Conservation (phyloP, 1,140 invertebrate genomes). For the Thrips palmi region DNA sequence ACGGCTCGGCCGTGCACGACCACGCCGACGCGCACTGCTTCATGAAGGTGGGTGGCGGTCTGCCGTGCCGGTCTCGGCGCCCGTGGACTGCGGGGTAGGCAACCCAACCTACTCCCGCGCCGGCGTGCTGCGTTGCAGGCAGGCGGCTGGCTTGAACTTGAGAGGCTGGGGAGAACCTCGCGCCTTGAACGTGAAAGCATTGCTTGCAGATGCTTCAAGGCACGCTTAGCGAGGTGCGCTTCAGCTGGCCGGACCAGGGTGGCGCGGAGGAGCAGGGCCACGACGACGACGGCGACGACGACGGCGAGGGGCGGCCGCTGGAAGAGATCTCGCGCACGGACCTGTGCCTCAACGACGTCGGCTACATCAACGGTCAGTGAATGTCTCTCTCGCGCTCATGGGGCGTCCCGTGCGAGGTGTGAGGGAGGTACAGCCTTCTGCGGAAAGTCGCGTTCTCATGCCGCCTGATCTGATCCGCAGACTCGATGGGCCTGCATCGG, state of each 20-base stretch:
- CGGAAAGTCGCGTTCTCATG: not conserved
- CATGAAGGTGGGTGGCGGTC: conserved; percentile 73
- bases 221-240: conserved; percentile 40
- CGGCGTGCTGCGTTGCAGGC: too few relatives aligned
- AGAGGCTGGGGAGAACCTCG: too few relatives aligned
- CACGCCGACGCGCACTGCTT: conserved; percentile 94
- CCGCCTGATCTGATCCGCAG: conserved; percentile 28
- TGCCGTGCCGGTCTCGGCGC: conserved; percentile 6
- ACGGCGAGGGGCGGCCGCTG: conserved; percentile 28
- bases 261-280: conserved; percentile 10
- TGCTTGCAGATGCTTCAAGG: conserved; percentile 26
- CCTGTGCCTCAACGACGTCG: conserved; percentile 57
- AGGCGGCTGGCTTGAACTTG: too few relatives aligned
- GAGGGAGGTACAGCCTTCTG: not conserved
- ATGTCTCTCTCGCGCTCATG: conserved; percentile 1
- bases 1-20: conserved; percentile 89
- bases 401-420: not conserved
- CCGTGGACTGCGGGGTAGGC: not conserved
- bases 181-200: too few relatives aligned
- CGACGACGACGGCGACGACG: conserved; percentile 21
- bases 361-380: conserved; percentile 85
- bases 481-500: conserved; percentile 82
- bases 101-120: too few relatives aligned
- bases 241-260: conserved; percentile 42
- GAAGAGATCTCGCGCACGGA: conserved; percentile 37